Base-by-base conservation (phyloP, 2,113 vertebrate genomes). In the Columbina picui region DNA sequence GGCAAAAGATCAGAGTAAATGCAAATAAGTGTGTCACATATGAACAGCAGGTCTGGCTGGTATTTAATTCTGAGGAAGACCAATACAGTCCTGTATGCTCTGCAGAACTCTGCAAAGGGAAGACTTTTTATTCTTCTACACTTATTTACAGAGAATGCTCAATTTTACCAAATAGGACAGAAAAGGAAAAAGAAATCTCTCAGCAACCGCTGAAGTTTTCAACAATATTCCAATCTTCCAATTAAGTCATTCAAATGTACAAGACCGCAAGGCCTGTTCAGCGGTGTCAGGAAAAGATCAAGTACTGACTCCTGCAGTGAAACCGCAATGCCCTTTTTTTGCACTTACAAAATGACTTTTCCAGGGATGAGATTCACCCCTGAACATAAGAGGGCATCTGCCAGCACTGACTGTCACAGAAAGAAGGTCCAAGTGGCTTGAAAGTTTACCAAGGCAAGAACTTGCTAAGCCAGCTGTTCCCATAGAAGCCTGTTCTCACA, bases 1-100 rank as follows among this genome's bases (percentile, higher is more conserved):
- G 93, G 94, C 94, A 95, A 90, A 94, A 96, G 94, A 96, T 97
- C 94, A 97, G 85, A 97, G 94, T 21, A 84, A 94, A 96, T 63
- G 76, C 61, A 95, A 95, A 78, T 78, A 94, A 95, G 80, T 9
- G 5, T 92, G 63, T 95, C 80, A 75, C 95, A 97, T 95, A 69
- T 95, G 96, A 97, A 79, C 39, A 87, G 85, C 91, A 96, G 92
- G 80, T 96, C 85, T 91, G 87, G 57, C 49, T 95, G 70, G 59
- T 60, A 87, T 87, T 91, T 93, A 73, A 68, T 86, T 78, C 89
- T 85, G 41, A 67, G 59, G 34, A 95, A 88, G 50, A 94, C 56
- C 50, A 59, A 92, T 70, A 63, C 18, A 57, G 77, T 63, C 43
- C 55, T 93, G 67, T 78, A 94, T 77, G 56, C 65, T 95, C 85